Conservation (phyloP, 2,797 vertebrate genomes). For the Microctenopoma steveboyesi region DNA sequence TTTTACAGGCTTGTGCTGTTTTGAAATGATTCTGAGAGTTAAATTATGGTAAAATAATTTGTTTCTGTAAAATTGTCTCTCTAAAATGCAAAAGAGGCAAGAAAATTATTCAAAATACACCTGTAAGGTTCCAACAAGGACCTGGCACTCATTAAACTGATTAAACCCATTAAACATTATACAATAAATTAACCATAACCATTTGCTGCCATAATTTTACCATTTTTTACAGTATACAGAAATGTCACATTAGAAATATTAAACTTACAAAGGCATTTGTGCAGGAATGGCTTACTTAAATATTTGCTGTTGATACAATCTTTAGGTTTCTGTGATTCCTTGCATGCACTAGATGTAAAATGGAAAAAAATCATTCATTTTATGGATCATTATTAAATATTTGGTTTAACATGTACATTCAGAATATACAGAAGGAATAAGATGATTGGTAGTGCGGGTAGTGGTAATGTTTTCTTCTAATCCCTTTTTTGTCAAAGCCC, state of each 20-base stretch:
- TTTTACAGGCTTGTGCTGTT: too few species aligned
- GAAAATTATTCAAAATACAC: too few species aligned
- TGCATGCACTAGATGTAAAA: constrained; percentile 9
- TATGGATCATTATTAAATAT: constrained; percentile 4
- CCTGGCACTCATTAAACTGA: too few species aligned
- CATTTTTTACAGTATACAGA: constrained; percentile 9
- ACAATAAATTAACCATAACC: too few species aligned
- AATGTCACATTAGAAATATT: constrained; percentile 51
- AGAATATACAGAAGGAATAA: constrained; percentile 4
- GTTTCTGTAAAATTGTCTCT: too few species aligned
- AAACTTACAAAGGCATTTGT: constrained; percentile 33
- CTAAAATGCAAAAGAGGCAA: too few species aligned
- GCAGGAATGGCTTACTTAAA: constrained; percentile 52
- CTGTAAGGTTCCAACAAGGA: too few species aligned
- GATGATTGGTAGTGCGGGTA: constrained; percentile 1
- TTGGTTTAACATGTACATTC: constrained; percentile 4
- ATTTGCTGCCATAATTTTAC: too few species aligned
- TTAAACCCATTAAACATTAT: too few species aligned
- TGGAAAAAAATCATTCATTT: background rate
- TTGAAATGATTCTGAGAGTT: too few species aligned
- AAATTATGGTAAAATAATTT: too few species aligned
- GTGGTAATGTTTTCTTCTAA: constrained; percentile 20
- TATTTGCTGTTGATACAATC: background rate
- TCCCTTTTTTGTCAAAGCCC: constrained; percentile 50
- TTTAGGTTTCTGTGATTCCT: background rate